Evolutionary conservation across 2,888 invertebrate species (phyloP), one percentile per base, ranked within the genome.

Genomic region (Smittia sp.): DNA sequence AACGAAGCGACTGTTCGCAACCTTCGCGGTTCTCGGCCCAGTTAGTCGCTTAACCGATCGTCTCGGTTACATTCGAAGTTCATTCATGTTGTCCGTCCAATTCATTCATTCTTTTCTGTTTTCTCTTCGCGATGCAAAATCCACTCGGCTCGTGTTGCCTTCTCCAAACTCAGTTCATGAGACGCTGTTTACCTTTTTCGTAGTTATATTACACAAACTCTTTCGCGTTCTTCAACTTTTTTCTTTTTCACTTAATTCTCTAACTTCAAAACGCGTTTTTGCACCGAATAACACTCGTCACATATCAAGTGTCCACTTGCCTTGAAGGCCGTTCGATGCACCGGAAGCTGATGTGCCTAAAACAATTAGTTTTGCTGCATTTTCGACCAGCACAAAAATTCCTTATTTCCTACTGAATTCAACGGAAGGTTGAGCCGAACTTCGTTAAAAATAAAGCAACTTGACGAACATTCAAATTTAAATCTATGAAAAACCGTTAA

Each of bases 301-400:
- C 68, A 68, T 68, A 38, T 41, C 24, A 38, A 39, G 39, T 68
- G 41, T 68, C 18, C 13, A 68, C 68, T 46, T 68, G 68, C 38
- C 39, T 46, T 41, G 24, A 27, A 46, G 41, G 68, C 41, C 39
- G 20, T 39, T 22, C 41, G 24, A 13, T 46, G 38, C 32, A 41
- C 58, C 22, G 13, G 22, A 46, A 46, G 46, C 46, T 46, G n/a
- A 6, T n/a, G n/a, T n/a, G 46, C 46, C n/a, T 46, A 11, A 46
- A n/a, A 46, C 46, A 39, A 39, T 15, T 46, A 46, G n/a, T 46
- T 46, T 13, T 46, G 46, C 15, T 6, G 32, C 32, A n/a, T n/a
- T n/a, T n/a, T n/a, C n/a, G n/a, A n/a, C n/a, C n/a, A n/a, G n/a
- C n/a, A n/a, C n/a, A n/a, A n/a, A n/a, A n/a, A n/a, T n/a, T n/a